phyloP scores from a whole-genome alignment of 2,888 invertebrate genomes.

The Cephus sareptanus region DNA sequence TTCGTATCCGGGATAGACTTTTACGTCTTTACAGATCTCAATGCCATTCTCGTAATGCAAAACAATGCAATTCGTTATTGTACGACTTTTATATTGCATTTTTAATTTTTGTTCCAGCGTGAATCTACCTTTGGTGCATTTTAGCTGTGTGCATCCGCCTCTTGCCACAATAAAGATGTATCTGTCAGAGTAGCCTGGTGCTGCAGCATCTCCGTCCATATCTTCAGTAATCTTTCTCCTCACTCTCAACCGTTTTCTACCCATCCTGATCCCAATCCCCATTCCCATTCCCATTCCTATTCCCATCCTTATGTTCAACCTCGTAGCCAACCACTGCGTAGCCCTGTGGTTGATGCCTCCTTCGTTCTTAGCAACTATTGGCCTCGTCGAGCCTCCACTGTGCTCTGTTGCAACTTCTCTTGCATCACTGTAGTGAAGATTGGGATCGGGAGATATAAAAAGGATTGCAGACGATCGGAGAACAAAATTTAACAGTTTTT shows the following conservation, averaged over 20 bases:
- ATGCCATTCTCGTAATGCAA: not conserved
- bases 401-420: not conserved
- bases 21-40: not conserved
- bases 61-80: not conserved
- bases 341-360: slow-evolving; percentile 18
- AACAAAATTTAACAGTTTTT: not conserved
- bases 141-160: slow-evolving; percentile 10
- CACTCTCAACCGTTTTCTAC: slow-evolving; percentile 16
- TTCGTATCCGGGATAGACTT: not conserved
- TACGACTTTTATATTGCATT: not conserved
- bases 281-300: not conserved
- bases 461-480: not conserved
- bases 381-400: slow-evolving; percentile 4
- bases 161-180: slow-evolving; percentile 39
- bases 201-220: slow-evolving; percentile 24
- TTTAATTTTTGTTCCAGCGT: not conserved
- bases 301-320: not conserved
- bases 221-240: slow-evolving; percentile 19
- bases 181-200: slow-evolving; percentile 36
- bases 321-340: not conserved
- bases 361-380: slow-evolving; percentile 19
- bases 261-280: not conserved
- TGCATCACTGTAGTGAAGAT: not conserved
- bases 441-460: not conserved
- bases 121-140: not conserved